Evolutionary conservation across 2,888 invertebrate species (phyloP).

Genomic region (Pseudococcus jackbeardsleyi): DNA sequence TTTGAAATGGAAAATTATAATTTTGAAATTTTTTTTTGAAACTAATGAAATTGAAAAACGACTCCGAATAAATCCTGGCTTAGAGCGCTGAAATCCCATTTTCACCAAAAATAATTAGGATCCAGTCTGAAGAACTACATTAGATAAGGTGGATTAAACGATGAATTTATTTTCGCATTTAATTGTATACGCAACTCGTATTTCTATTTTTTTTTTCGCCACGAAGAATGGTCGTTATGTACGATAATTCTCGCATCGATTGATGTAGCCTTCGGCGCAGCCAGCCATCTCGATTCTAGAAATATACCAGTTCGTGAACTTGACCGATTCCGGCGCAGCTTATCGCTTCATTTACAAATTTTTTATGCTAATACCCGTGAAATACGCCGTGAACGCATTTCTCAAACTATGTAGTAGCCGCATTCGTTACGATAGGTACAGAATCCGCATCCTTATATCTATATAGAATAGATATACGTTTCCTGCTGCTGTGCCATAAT

Average conservation of each 20-base stretch:
- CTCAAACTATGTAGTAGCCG: conserved; percentile 50
- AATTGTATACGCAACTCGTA: neutral
- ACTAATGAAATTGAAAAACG: too few relatives aligned
- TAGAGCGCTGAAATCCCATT: too few relatives aligned
- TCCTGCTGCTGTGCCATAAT: neutral
- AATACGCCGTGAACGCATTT: conserved; percentile 50
- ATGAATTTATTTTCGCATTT: conserved; percentile 38
- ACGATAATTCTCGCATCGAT: conserved; percentile 40
- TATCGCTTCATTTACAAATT: conserved; percentile 47
- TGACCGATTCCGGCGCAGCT: conserved; percentile 29
- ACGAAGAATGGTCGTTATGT: neutral
- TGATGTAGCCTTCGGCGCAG: neutral
- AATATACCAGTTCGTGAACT: conserved; percentile 44
- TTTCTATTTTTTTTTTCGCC: neutral
- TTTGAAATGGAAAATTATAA: too few relatives aligned
- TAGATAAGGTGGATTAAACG: conserved; percentile 41
- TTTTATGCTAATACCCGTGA: conserved; percentile 42
- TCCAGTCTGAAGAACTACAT: neutral
- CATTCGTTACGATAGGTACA: neutral
- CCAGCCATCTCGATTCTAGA: neutral
- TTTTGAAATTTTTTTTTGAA: too few relatives aligned
- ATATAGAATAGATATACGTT: neutral
- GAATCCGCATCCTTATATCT: neutral
- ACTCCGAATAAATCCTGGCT: too few relatives aligned
- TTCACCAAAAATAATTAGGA: too few relatives aligned